phyloP scores from a whole-genome alignment of 2,797 vertebrate genomes.

The Florisuga fusca region DNA sequence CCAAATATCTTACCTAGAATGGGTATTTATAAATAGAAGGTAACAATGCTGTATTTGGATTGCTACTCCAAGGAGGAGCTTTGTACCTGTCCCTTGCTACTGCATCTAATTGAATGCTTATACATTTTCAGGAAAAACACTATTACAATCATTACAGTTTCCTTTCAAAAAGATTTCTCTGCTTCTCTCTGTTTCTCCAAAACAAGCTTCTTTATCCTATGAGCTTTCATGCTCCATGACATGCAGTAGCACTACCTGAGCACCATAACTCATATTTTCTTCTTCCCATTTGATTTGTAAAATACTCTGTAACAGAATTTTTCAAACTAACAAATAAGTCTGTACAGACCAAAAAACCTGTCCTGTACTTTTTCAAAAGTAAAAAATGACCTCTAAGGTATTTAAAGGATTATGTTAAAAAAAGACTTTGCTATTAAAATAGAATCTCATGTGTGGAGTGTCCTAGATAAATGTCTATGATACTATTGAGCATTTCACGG shows the following conservation, averaged over 20 bases:
- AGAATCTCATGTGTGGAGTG: conserved; percentile 71
- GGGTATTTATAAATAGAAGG: not conserved
- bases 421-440: conserved; percentile 72
- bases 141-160: not conserved
- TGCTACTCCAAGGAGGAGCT: not conserved
- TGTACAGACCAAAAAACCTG: conserved; percentile 29
- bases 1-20: not conserved
- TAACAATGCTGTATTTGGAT: not conserved
- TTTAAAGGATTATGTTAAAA: conserved; percentile 73
- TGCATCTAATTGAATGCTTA: not conserved
- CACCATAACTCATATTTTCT: not conserved
- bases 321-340: conserved; percentile 16
- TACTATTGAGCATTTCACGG: conserved; percentile 59
- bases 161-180: not conserved
- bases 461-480: conserved; percentile 77
- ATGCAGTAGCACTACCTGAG: not conserved
- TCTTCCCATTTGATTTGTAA: not conserved
- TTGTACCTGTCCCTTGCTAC: not conserved
- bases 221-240: not conserved
- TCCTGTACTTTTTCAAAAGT: conserved; percentile 58
- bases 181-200: too few relatives aligned
- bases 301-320: not conserved
- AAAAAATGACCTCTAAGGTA: conserved; percentile 74
- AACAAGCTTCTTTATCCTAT: not conserved
- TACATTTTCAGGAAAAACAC: not conserved